A percentile compares a stretch with the other conserved stretches of the same genome.
Conservation (phyloP, 2,797 vertebrate species). For the Poeciliopsis turneri region DNA sequence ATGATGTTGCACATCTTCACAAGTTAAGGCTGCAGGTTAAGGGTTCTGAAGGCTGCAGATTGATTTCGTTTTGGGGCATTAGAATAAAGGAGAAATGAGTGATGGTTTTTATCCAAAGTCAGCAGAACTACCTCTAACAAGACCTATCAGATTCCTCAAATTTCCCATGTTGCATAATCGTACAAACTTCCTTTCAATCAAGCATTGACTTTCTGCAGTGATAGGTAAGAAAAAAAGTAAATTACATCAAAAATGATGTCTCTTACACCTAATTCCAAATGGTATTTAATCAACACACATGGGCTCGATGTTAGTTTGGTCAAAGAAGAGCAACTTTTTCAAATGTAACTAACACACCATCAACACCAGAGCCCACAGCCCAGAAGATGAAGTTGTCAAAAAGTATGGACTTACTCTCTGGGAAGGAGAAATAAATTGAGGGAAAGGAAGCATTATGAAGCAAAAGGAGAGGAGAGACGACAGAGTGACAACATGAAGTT, state of each 20-base stretch:
- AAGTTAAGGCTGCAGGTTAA: not conserved
- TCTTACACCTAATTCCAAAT: not conserved
- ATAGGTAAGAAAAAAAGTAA: not conserved
- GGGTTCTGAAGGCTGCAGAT: not conserved
- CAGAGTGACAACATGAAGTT: conserved; percentile 45
- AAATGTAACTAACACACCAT: not conserved
- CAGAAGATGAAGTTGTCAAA: conserved; percentile 12
- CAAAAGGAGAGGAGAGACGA: conserved; percentile 11
- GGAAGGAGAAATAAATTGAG: conserved; percentile 8
- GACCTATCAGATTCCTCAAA: not conserved
- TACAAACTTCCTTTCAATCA: not conserved
- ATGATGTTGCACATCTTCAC: not conserved
- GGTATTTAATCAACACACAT: not conserved
- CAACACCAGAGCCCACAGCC: conserved; percentile 5
- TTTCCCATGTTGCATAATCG: not conserved
- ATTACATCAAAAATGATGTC: not conserved
- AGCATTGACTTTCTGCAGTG: not conserved
- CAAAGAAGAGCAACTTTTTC: not conserved
- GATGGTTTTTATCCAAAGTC: not conserved
- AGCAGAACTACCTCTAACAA: not conserved
- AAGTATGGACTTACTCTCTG: conserved; percentile 4
- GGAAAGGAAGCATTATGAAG: not conserved
- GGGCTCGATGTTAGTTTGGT: not conserved
- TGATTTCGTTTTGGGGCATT: not conserved
- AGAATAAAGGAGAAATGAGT: not conserved